Base-by-base conservation (phyloP, 2,888 invertebrate genomes). In the Aspidapion aeneum region DNA sequence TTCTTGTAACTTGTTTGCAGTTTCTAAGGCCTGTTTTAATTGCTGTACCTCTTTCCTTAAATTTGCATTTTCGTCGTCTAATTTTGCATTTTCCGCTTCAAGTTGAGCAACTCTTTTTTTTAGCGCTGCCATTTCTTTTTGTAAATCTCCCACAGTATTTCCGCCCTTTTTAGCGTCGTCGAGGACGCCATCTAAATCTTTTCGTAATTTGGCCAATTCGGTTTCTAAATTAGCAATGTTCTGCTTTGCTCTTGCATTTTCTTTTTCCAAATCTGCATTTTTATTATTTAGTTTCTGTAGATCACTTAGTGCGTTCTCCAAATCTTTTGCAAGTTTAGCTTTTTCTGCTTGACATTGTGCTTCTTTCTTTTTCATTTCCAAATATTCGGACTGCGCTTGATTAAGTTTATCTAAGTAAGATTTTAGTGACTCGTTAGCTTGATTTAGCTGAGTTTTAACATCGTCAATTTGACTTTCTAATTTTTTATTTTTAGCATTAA, bases 181-280 rank as follows among this genome's bases (percentile, higher is more conserved):
- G 57, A 71, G 58, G 48, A 63, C 51, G 1, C 49, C 54, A 58
- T 72, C 72, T n/a, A 73, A 55, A 51, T 74, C 72, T 59, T 67
- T 67, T 60, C 69, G 71, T 52, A 73, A 56, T 57, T 65, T 67
- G 7, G 63, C 64, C 21, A 70, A 59, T 60, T 72, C 71, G 2
- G 62, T 62, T 68, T 71, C 69, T 12, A 71, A 56, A 52, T 67
- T 67, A 22, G 55, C 67, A 20, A 69, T 66, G 2, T 60, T 65
- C 55, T 70, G 68, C 50, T 65, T 63, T 20, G 63, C 62, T 62
- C 70, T 72, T 1, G 57, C 57, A 55, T 66, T 71, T 20, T 73
- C 73, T 58, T 67, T 64, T 63, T 73, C 71, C 16, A 72, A 49
- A 61, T 71, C 67, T 16, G 61, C 60, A 2, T 67, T 49, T 63